phyloP scores from a whole-genome alignment of 2,888 invertebrate genomes.

The Allygus modestus region DNA sequence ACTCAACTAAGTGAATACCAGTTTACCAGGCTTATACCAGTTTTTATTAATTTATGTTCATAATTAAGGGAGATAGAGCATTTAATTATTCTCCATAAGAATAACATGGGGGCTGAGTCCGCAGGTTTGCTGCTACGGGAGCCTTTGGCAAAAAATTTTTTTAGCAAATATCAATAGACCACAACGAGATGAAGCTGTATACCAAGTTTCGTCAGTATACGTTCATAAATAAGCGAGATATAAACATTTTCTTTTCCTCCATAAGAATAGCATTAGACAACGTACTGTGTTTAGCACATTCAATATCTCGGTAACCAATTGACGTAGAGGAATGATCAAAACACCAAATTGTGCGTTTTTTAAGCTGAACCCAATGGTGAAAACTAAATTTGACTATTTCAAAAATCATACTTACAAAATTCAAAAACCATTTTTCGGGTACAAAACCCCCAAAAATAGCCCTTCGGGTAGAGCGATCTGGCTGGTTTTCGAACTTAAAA shows the following conservation, averaged over 20 bases:
- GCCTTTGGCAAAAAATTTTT: too few species aligned
- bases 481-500: neutral
- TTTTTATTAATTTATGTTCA: too few species aligned
- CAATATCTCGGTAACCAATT: neutral
- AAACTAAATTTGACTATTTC: neutral
- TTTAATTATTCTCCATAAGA: neutral
- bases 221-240: neutral
- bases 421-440: neutral
- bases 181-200: neutral
- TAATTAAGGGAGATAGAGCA: too few species aligned
- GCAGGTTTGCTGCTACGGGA: neutral
- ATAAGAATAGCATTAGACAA: neutral
- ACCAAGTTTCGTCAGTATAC: neutral
- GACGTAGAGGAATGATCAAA: neutral
- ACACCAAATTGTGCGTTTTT: neutral
- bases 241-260: neutral
- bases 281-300: neutral
- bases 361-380: neutral
- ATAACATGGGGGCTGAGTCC: neutral
- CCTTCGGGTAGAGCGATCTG: neutral
- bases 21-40: too few species aligned
- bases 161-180: neutral
- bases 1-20: too few species aligned
- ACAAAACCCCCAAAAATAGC: neutral
- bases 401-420: neutral